Percentiles rank a stretch among this genome's conserved stretches.
Evolutionary conservation across 2,113 vertebrate genomes (phyloP).

Genomic region (Cercopithecus mona): DNA sequence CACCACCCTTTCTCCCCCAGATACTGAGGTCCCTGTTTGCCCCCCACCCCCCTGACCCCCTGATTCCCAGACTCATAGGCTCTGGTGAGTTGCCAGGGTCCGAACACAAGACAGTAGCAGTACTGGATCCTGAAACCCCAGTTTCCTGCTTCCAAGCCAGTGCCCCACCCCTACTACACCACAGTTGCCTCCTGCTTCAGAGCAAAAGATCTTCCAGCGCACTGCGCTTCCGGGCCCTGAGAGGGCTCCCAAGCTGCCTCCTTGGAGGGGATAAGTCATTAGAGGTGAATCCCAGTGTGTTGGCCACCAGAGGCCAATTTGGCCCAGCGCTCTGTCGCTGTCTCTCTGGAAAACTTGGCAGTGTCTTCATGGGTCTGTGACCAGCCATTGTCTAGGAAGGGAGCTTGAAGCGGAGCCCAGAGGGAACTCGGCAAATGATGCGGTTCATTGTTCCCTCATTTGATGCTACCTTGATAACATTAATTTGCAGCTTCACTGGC

Average conservation of each 20-base stretch:
- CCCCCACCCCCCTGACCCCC: background rate
- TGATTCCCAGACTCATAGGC: background rate
- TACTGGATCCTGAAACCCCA: background rate
- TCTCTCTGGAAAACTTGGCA: constrained; percentile 58
- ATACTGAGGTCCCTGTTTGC: background rate
- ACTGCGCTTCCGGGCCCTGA: background rate
- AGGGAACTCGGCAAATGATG: constrained; percentile 30
- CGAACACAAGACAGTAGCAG: background rate
- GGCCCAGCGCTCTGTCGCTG: background rate
- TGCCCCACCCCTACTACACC: background rate
- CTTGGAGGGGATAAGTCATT: background rate
- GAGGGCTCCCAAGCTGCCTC: background rate
- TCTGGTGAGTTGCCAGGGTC: constrained; percentile 22
- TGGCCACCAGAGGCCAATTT: constrained; percentile 62
- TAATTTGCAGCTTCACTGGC: background rate
- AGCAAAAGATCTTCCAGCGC: background rate
- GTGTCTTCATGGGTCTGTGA: background rate
- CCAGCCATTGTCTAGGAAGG: constrained; percentile 66
- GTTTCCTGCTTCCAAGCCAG: constrained; percentile 3
- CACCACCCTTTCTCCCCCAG: background rate
- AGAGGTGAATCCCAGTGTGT: constrained; percentile 27
- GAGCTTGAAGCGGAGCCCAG: constrained; percentile 28
- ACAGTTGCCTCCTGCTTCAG: background rate
- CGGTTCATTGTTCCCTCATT: constrained; percentile 27
- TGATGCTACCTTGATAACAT: constrained; percentile 40